Percentiles rank a stretch among this genome's conserved stretches.
Conservation (phyloP, 2,888 invertebrate genomes). For the Smittia sp. region DNA sequence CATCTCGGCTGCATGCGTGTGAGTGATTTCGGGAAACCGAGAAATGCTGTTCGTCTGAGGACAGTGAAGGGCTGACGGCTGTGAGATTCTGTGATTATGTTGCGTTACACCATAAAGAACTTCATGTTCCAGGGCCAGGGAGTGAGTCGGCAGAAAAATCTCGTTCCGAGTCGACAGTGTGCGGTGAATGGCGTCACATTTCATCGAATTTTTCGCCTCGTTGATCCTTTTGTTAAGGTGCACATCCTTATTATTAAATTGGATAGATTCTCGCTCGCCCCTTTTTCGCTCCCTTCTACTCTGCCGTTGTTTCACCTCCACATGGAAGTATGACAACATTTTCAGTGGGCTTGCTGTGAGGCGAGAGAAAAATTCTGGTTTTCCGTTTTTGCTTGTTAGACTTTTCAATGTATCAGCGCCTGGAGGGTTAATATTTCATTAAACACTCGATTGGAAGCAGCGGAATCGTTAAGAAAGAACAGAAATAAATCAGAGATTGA, state of each 20-base stretch:
- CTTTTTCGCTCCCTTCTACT: slow-evolving; percentile 21
- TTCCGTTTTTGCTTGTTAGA: slow-evolving; percentile 15
- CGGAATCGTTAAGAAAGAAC: background rate
- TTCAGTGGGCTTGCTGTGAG: slow-evolving; percentile 35
- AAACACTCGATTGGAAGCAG: slow-evolving; percentile 1
- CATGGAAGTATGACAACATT: slow-evolving; percentile 34
- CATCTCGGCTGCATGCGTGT: slow-evolving; percentile 9
- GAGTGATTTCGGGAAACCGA: slow-evolving; percentile 31
- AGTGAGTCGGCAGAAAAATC: slow-evolving; percentile 31
- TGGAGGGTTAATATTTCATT: slow-evolving; percentile 22
- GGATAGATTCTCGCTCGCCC: slow-evolving; percentile 38
- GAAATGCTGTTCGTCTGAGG: slow-evolving; percentile 40
- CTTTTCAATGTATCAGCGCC: background rate
- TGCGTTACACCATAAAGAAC: slow-evolving; percentile 29
- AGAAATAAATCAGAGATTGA: background rate
- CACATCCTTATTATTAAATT: slow-evolving; percentile 42
- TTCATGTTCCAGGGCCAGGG: background rate
- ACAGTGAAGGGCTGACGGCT: slow-evolving; percentile 22
- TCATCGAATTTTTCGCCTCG: slow-evolving; percentile 57
- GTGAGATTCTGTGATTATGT: slow-evolving; percentile 28
- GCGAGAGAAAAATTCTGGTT: slow-evolving; percentile 24
- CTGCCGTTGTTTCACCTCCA: slow-evolving; percentile 17
- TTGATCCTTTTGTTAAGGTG: slow-evolving; percentile 52
- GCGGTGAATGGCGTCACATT: slow-evolving; percentile 52
- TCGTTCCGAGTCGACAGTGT: slow-evolving; percentile 20